phyloP scores from a whole-genome alignment of 2,797 vertebrate species.

The Spheniscus humboldti region DNA sequence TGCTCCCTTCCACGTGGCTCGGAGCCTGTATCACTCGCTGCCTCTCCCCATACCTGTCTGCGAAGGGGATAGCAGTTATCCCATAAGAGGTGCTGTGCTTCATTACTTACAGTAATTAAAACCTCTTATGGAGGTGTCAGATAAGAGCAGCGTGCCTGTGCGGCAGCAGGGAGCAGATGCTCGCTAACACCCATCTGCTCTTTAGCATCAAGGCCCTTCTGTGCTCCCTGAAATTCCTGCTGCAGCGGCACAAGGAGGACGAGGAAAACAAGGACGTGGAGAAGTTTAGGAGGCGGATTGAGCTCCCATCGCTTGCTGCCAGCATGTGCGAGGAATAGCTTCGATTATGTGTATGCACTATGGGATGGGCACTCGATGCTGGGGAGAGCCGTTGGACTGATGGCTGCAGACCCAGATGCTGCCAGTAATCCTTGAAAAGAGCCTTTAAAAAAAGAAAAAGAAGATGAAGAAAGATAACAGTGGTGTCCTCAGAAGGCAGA shows the following conservation, averaged over 20 bases:
- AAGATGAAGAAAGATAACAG: rapidly evolving
- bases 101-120: constrained; percentile 38
- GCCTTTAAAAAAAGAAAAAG: background rate
- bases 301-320: rapidly evolving
- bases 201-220: background rate
- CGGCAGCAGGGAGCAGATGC: background rate
- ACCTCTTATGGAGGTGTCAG: background rate
- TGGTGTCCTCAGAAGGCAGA: background rate
- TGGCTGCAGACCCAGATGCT: background rate
- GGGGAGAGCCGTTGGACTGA: background rate
- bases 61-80: background rate
- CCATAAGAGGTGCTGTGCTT: background rate
- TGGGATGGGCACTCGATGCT: rapidly evolving
- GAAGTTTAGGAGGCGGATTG: rapidly evolving
- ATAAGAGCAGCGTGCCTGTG: background rate
- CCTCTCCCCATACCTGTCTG: background rate
- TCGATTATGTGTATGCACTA: rapidly evolving
- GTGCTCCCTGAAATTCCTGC: background rate
- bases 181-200: background rate
- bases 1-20: background rate
- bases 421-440: background rate
- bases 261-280: background rate
- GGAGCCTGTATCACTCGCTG: rapidly evolving
- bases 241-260: rapidly evolving
- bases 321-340: background rate